Base-by-base conservation (phyloP, 1,140 invertebrate species). In the Penaeus chinensis region DNA sequence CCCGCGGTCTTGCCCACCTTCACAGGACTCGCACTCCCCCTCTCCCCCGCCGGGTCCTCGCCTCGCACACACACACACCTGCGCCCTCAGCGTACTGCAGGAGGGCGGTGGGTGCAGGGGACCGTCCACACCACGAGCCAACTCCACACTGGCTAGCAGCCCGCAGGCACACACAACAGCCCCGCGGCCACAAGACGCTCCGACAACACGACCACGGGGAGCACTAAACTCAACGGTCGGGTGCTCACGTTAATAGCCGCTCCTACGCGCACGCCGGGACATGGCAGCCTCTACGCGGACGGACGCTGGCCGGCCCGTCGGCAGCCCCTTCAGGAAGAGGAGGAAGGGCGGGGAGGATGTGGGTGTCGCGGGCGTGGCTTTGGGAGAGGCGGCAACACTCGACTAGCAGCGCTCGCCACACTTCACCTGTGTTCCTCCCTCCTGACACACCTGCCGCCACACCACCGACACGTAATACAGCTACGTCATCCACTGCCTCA, bases 121-220 rank as follows among this genome's bases (percentile, higher is more conserved):
- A 54, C 84, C 84, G 62, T 80, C 76, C 84, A 85, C 84, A 85
- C 24, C 84, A 85, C 84, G 27, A 76, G 76, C 77, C 71, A 85
- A 79, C 84, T 85, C 76, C 54, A 80, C 65, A 85, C 84, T 85
- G 84, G 76, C 82, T 76, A 7, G 54, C 54, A 54, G 77, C 27
- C 84, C 84, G 76, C 84, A 47, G 61, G 62, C 84, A 54, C 54
- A 54, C 54, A 79, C 61, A 78, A 27, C 60, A 65, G n/a, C 60
- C 61, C 82, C 82, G 42, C 47, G 74, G 76, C 61, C 76, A 78
- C 61, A 85, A 85, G 84, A 85, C 63, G 84, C 69, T 85, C 84
- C 84, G 79, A 85, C 84, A 85, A 85, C 69, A 85, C 62, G 77
- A 63, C 60, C 16, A 47, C 37, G 16, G 76, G 77, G 84, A 78